A percentile compares a stretch with the other conserved stretches of the same genome.
These are phyloP conservation scores for Spodoptera frugiperda DNA, from an alignment of 1,140 invertebrate species.

Conservation along the genomic window DNA sequence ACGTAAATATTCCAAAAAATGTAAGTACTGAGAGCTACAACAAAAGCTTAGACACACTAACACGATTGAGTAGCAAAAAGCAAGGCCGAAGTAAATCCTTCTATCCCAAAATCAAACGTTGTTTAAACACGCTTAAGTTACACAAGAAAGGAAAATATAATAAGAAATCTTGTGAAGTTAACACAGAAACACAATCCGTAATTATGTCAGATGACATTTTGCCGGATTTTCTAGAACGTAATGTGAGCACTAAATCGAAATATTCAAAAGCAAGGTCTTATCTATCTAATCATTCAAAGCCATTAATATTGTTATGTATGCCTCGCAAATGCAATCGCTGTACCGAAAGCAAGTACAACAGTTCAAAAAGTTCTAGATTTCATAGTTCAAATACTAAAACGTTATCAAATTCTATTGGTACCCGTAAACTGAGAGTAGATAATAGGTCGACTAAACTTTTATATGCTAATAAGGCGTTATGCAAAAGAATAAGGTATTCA, in stretches of 20 bases:
- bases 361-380: neutral
- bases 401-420: constrained; percentile 15
- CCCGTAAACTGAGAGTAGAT: neutral
- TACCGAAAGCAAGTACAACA: neutral
- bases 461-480: neutral
- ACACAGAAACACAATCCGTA: neutral
- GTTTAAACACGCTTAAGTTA: neutral
- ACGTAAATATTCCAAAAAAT: neutral
- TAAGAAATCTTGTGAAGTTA: neutral
- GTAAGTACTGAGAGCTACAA: neutral
- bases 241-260: too few relatives aligned
- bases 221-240: too few relatives aligned
- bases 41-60: neutral
- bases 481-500: neutral
- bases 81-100: neutral
- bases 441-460: neutral
- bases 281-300: neutral
- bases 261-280: neutral
- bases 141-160: neutral
- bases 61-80: neutral
- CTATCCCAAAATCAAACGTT: neutral
- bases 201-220: neutral
- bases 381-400: neutral
- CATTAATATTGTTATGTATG: neutral
- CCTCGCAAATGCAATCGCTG: too few relatives aligned